Conservation (phyloP, 1,140 invertebrate species). For the Thalassaphorura encarpata region DNA sequence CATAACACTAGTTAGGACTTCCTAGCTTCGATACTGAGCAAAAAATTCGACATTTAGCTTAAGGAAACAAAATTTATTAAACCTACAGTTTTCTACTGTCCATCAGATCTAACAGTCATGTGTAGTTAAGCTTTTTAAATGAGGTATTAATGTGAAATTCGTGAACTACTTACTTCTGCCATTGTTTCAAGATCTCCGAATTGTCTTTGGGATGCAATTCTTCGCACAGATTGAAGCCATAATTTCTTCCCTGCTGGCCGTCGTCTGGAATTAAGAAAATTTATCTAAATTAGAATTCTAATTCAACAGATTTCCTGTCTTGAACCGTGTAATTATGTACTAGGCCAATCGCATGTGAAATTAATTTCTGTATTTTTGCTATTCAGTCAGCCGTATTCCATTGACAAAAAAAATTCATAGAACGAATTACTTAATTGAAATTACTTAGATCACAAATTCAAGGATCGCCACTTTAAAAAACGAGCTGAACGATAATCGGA, state of each 20-base stretch:
- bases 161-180: conserved; percentile 21
- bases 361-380: neutral
- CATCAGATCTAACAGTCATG: too few relatives aligned
- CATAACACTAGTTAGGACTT: too few relatives aligned
- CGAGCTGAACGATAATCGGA: too few relatives aligned
- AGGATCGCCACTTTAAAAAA: too few relatives aligned
- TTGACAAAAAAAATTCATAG: too few relatives aligned
- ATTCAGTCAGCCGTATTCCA: neutral
- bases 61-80: too few relatives aligned
- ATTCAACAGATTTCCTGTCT: neutral
- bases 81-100: too few relatives aligned
- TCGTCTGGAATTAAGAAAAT: conserved; percentile 19
- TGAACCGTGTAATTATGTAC: neutral
- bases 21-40: too few relatives aligned
- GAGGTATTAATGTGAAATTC: too few relatives aligned
- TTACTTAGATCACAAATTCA: too few relatives aligned
- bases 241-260: conserved; percentile 25
- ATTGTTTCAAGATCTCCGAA: conserved; percentile 16
- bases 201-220: conserved; percentile 29
- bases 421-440: neutral
- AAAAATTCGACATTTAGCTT: too few relatives aligned
- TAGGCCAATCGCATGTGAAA: neutral
- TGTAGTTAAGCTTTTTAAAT: too few relatives aligned
- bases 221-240: conserved; percentile 27
- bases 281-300: neutral